Base-by-base conservation (phyloP, 2,888 invertebrate species). In the Xylota segnis region DNA sequence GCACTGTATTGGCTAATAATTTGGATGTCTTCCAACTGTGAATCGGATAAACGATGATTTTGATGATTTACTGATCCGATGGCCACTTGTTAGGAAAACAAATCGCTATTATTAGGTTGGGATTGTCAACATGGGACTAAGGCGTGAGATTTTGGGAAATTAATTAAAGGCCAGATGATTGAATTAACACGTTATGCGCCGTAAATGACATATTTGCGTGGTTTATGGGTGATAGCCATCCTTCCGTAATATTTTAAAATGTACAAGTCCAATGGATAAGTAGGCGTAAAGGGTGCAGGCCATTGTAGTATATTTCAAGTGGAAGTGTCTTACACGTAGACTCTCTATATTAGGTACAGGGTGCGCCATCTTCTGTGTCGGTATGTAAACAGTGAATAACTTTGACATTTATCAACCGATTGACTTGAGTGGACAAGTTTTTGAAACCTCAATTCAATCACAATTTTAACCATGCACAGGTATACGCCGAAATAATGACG, bases 21-120 rank as follows among this genome's bases (percentile, higher is more conserved):
- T 76, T 76, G 66, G 76, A 58, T 9, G 18, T 1, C 10, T 4
- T 76, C 76, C 76, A 68, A 68, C 34, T 58, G 65, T 50, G 58
- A 65, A 54, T 54, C 16, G 37, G 27, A 29, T 27, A 74, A 54
- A 56, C 32, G 40, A 58, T 68, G 68, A 56, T 32, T 37, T 14
- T n/a, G 18, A 66, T 75, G 34, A 58, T 29, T 66, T 58, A 23
- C 16, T 40, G 27, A 47, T 37, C 27, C 29, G 58, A 63, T 66
- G 50, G 59, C 50, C 32, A 59, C 66, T 76, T 76, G 58, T 66
- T 43, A 12, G 10, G 50, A 32, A 47, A 68, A n/a, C 34, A 68
- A 76, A 50, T 43, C 50, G 29, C 45, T 45, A 56, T 27, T 29
- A 45, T 65, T 45, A 45, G 65, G 47, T 14, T 6, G 0, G 34